Conservation (phyloP, 2,888 invertebrate genomes). For the Pteria penguin region DNA sequence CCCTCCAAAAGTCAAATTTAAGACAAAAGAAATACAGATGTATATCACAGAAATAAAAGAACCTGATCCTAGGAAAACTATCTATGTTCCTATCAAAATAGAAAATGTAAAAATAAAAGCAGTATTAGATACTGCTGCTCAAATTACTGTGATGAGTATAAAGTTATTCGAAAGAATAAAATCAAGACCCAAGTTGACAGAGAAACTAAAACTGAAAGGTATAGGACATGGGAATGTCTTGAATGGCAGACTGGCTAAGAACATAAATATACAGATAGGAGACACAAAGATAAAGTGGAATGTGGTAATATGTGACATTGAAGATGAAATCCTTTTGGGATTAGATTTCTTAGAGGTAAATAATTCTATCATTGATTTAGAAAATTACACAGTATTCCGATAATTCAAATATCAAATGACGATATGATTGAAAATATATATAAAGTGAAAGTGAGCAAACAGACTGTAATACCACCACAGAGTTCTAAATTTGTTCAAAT, state of each 20-base stretch:
- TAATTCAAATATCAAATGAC: neutral
- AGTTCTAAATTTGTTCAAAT: no score
- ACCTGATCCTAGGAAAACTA: neutral
- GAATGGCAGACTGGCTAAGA: neutral
- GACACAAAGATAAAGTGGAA: neutral
- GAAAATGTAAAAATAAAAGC: neutral
- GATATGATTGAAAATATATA: neutral
- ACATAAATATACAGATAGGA: neutral
- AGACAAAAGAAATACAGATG: neutral
- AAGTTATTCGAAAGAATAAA: neutral
- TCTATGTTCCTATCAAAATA: neutral
- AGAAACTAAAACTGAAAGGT: constrained; percentile 5
- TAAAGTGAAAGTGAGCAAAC: no score
- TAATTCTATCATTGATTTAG: neutral
- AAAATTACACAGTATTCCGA: neutral
- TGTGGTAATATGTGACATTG: constrained; percentile 1
- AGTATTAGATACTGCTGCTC: constrained; percentile 7
- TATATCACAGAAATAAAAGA: no score
- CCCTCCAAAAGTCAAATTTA: neutral
- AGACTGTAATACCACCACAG: no score
- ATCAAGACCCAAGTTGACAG: neutral
- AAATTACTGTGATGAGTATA: constrained; percentile 10
- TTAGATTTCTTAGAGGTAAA: neutral
- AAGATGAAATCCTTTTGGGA: neutral
- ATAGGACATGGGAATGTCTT: neutral